These are phyloP conservation scores for Cantharis rustica DNA, from an alignment of 2,888 invertebrate genomes.

Conservation along the genomic window DNA sequence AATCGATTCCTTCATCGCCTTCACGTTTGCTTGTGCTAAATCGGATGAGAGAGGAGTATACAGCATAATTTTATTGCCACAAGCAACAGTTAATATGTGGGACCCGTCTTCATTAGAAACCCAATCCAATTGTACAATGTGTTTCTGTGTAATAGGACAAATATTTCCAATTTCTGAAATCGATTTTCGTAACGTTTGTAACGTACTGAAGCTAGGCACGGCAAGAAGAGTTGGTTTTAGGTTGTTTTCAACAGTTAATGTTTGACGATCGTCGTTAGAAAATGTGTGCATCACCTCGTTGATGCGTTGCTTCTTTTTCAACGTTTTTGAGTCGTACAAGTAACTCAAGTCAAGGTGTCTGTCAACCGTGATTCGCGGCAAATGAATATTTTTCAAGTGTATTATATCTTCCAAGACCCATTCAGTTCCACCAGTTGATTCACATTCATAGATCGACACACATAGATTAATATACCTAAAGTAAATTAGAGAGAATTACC, in stretches of 20 bases:
- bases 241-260: slow-evolving; percentile 46
- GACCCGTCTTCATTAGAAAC: slow-evolving; percentile 99
- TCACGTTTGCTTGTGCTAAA: slow-evolving; percentile 91
- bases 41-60: slow-evolving; percentile 95
- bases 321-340: slow-evolving; percentile 75
- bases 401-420: slow-evolving; percentile 97
- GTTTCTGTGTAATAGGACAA: slow-evolving; percentile 88
- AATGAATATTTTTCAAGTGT: slow-evolving; percentile 87
- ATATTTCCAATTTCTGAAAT: slow-evolving; percentile 92
- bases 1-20: slow-evolving; percentile 55
- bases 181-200: slow-evolving; percentile 84
- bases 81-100: slow-evolving; percentile 95
- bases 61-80: slow-evolving; percentile 89
- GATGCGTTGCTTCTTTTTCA: slow-evolving; percentile 81
- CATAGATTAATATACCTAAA: slow-evolving; percentile 78
- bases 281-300: slow-evolving; percentile 83
- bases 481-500: background rate
- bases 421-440: slow-evolving; percentile 93
- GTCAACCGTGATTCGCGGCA: slow-evolving; percentile 81
- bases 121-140: slow-evolving; percentile 96
- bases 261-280: slow-evolving; percentile 74
- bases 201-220: slow-evolving; percentile 88
- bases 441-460: slow-evolving; percentile 98
- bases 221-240: slow-evolving; percentile 67
- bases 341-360: slow-evolving; percentile 84